Conservation (phyloP, 2,797 vertebrate species). For the Caiman crocodilus region DNA sequence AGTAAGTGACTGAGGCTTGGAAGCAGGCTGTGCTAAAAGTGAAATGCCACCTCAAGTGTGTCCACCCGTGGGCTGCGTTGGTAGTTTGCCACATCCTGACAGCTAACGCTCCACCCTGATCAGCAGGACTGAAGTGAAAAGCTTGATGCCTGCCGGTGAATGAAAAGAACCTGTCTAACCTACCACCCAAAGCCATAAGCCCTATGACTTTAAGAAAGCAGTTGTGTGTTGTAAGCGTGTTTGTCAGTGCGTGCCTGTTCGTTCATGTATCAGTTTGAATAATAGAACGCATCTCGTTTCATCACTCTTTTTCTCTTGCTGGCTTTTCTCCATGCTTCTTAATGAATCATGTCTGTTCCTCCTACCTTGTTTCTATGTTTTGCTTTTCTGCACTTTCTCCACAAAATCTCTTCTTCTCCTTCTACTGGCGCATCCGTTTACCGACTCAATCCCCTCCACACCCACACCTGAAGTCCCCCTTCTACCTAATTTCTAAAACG, state of each 20-base stretch:
- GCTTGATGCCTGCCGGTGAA: neutral
- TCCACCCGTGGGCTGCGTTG: neutral
- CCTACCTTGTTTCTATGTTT: neutral
- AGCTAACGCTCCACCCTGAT: neutral
- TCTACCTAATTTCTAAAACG: neutral
- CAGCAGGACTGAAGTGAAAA: neutral
- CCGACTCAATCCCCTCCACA: neutral
- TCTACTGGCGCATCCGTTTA: neutral
- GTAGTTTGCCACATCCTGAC: neutral
- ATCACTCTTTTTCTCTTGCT: neutral
- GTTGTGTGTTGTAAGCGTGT: neutral
- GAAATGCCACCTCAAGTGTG: neutral
- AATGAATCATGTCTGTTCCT: neutral
- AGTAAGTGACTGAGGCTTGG: slow-evolving; percentile 80
- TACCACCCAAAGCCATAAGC: neutral
- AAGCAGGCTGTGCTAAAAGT: neutral
- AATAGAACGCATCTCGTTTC: neutral
- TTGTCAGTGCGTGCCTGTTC: neutral
- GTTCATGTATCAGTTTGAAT: too few relatives aligned
- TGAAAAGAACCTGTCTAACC: neutral
- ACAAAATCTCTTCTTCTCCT: neutral
- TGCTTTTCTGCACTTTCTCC: neutral
- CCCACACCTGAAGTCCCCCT: neutral
- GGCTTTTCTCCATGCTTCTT: neutral
- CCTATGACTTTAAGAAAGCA: neutral